A percentile compares a stretch with the other conserved stretches of the same genome.
These are phyloP conservation scores for Drosophila paulistorum DNA, from an alignment of 1,140 invertebrate species.

Conservation along the genomic window DNA sequence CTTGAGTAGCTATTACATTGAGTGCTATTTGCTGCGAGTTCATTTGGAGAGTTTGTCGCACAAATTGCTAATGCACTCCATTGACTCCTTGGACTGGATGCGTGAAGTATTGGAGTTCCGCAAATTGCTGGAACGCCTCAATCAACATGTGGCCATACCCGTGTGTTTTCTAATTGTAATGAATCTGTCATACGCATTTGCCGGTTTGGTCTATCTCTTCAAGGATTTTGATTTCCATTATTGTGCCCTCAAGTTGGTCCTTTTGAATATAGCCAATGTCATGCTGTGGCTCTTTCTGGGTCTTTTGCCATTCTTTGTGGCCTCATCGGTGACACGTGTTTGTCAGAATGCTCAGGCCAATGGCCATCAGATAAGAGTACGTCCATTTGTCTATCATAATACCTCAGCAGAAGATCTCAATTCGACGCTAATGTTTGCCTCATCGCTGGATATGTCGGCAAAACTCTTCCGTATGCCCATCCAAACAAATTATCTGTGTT, in stretches of 20 bases:
- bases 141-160: conserved; percentile 88
- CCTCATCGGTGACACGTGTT: conserved; percentile 90
- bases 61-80: conserved; percentile 88
- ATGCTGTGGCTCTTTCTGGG: conserved; percentile 88
- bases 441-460: conserved; percentile 89
- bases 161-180: conserved; percentile 90
- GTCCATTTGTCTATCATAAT: conserved; percentile 91
- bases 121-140: conserved; percentile 89
- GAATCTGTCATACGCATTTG: conserved; percentile 88
- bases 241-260: conserved; percentile 84
- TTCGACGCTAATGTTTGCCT: conserved; percentile 90
- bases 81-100: conserved; percentile 90
- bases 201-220: conserved; percentile 87
- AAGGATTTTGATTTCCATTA: conserved; percentile 83
- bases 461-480: conserved; percentile 89
- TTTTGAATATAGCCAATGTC: conserved; percentile 87
- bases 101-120: conserved; percentile 90
- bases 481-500: conserved; percentile 87
- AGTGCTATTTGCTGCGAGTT: conserved; percentile 89
- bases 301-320: conserved; percentile 88
- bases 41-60: conserved; percentile 88
- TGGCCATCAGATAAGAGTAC: conserved; percentile 90
- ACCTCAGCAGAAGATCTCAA: conserved; percentile 89
- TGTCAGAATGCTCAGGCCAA: conserved; percentile 88
- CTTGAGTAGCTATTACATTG: conserved; percentile 90